A percentile compares a stretch with the other conserved stretches of the same genome.
Evolutionary conservation across 2,113 vertebrate genomes (phyloP).

Genomic region (Saccopteryx bilineata): DNA sequence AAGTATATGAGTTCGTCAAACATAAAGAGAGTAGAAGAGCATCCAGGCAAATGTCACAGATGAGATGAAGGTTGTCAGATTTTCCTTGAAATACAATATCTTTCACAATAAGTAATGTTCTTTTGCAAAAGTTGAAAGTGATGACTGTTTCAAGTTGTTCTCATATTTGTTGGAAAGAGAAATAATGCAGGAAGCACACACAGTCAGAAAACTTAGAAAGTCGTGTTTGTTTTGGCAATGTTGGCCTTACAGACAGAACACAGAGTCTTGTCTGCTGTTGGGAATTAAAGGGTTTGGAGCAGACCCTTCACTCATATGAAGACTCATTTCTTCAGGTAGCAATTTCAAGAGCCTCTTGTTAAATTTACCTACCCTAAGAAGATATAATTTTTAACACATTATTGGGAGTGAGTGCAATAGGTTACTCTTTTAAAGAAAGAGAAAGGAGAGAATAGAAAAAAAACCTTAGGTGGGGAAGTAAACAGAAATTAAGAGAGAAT

Average conservation of each 20-base stretch:
- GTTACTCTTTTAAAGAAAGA: slow-evolving; percentile 6
- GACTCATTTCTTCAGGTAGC: neutral
- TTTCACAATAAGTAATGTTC: neutral
- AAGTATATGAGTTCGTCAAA: neutral
- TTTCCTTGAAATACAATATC: slow-evolving; percentile 20
- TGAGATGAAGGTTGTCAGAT: neutral
- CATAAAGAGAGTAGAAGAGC: neutral
- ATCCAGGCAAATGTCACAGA: neutral
- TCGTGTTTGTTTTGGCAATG: neutral
- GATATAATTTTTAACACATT: neutral
- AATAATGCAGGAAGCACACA: neutral
- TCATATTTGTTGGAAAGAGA: slow-evolving; percentile 17
- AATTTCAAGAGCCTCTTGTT: slow-evolving; percentile 7
- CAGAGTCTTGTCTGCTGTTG: neutral
- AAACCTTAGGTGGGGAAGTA: neutral
- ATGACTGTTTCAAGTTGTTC: slow-evolving; percentile 23
- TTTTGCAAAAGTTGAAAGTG: neutral
- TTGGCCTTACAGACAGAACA: neutral
- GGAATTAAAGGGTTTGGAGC: slow-evolving; percentile 30
- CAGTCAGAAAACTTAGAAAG: neutral
- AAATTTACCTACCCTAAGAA: slow-evolving; percentile 13
- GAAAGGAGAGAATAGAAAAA: neutral
- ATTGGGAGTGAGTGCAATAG: neutral
- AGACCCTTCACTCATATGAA: neutral
- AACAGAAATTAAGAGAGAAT: slow-evolving; percentile 31